Conservation (phyloP, 2,797 vertebrate genomes). For the Gymnoscopelus braueri region DNA sequence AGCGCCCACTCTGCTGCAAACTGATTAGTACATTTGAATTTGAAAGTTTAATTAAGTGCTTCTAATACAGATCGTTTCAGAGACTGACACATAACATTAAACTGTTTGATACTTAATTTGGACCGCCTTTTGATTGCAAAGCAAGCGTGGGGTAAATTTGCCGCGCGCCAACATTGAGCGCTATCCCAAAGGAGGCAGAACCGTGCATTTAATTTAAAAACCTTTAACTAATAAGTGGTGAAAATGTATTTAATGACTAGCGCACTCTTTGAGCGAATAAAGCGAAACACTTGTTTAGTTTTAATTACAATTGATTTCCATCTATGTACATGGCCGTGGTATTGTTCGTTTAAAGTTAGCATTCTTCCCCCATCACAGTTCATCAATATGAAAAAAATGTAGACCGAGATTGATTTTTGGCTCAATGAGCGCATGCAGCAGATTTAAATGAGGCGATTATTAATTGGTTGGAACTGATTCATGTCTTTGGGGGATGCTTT, state of each 20-base stretch:
- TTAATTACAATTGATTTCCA: slow-evolving; percentile 96
- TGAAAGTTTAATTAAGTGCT: slow-evolving; percentile 92
- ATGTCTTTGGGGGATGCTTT: slow-evolving; percentile 66
- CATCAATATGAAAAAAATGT: slow-evolving; percentile 67
- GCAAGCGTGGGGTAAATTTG: slow-evolving; percentile 54
- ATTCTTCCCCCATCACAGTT: slow-evolving; percentile 59
- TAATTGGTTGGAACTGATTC: slow-evolving; percentile 64
- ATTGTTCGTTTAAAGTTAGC: slow-evolving; percentile 73
- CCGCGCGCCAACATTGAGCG: slow-evolving; percentile 66
- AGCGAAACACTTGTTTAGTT: slow-evolving; percentile 89
- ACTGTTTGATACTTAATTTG: slow-evolving; percentile 90
- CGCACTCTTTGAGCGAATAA: slow-evolving; percentile 84
- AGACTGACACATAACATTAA: slow-evolving; percentile 88
- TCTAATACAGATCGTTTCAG: slow-evolving; percentile 87
- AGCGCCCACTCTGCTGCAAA: slow-evolving; percentile 76
- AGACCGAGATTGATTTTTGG: slow-evolving; percentile 73
- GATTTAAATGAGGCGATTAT: slow-evolving; percentile 66
- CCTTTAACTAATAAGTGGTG: slow-evolving; percentile 86
- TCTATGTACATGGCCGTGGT: slow-evolving; percentile 79
- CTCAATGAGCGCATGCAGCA: slow-evolving; percentile 51
- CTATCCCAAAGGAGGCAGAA: slow-evolving; percentile 80
- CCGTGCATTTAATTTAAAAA: slow-evolving; percentile 82
- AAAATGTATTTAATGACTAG: slow-evolving; percentile 88
- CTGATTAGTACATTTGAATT: slow-evolving; percentile 83
- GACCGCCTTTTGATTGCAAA: slow-evolving; percentile 83